Base-by-base conservation (phyloP, 2,113 vertebrate genomes). In the Gracilinanus agilis region DNA sequence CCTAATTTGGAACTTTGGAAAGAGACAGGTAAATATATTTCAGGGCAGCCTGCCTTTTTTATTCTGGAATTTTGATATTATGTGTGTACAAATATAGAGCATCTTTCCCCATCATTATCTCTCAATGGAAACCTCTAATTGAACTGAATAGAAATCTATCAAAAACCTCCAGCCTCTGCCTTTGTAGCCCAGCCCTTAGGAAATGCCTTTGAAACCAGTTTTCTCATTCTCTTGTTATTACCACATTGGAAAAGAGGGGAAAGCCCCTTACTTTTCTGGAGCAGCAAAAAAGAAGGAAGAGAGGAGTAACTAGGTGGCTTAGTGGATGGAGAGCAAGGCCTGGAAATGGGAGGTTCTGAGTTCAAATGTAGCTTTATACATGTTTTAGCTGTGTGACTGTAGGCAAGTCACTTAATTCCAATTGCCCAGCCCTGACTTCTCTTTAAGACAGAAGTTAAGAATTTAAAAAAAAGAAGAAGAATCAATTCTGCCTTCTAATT, bases 1-100 rank as follows among this genome's bases (percentile, higher is more conserved):
- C 90, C 97, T 98, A 96, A 94, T 98, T n/a, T 99, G 99, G 99
- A 95, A 98, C 97, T 98, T 98, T 95, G 95, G 56, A 94, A 92
- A 97, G 53, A 97, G 92, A 67, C 96, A 98, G 98, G 98, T 99
- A 94, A 97, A 3, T 83, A 3, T 91, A 21, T 58, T 53, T 96
- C 13, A 95, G 27, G 83, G 27, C 90, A 83, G n/a, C 88, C 53
- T 88, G 3, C 13, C 90, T 90, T 92, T 91, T 88, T 83, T 91
- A 61, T 92, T 93, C n/a, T 83, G 16, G n/a, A 55, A 83, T 67
- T 83, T 83, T 34, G 40, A 23, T 16, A 75, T 83, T 40, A 6
- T 2, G 19, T 7, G 2, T 40, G 6, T 83, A 83, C n/a, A 83
- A 83, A 40, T 83, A 83, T 40, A 40, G 19, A 40, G 23, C 19